Evolutionary conservation across 2,888 invertebrate species (phyloP), one percentile per base, ranked within the genome.

Genomic region (Cabera pusaria): DNA sequence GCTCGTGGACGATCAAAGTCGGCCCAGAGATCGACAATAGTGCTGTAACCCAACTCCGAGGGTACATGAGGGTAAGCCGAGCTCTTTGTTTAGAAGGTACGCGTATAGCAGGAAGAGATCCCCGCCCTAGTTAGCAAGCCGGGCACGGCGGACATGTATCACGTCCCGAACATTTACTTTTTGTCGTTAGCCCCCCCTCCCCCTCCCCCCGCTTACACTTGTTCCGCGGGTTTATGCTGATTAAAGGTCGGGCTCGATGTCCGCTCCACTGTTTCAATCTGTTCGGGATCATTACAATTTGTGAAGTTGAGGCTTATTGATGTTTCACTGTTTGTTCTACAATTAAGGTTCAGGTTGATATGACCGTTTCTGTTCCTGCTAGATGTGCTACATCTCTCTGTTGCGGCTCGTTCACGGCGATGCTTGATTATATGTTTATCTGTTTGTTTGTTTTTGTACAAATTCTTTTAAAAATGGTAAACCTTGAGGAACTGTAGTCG

Each of bases 141-240:
- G 5, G 4, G 29, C 29, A 29, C 35, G 27, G 35, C 16, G 7
- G 22, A 16, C 29, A 20, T 26, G 32, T 37, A 37, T 37, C 38
- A 31, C 38, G 38, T 38, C 26, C 26, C 25, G 5, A 17, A 32
- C n/a, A 27, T 37, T 37, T 29, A 37, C 36, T 37, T 37, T 36
- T 37, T 29, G 36, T 29, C 36, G 29, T 37, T 29, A 37, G 24
- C 24, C 36, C 36, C 24, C 6, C 19, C 14, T 3, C 36, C 9
- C 16, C 6, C 26, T 1, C 21, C 16, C 8, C 11, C 3, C 8
- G 10, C 18, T 8, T 5, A 22, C 26, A 20, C 35, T 28, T 28
- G 35, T 36, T 31, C 31, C 10, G 21, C 22, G 31, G 20, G 14
- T 37, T 23, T 37, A 37, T 37, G 36, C 29, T 37, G 36, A 29